Evolutionary conservation across 2,797 vertebrate species (phyloP).

Genomic region (Phaenicophaeus curvirostris): DNA sequence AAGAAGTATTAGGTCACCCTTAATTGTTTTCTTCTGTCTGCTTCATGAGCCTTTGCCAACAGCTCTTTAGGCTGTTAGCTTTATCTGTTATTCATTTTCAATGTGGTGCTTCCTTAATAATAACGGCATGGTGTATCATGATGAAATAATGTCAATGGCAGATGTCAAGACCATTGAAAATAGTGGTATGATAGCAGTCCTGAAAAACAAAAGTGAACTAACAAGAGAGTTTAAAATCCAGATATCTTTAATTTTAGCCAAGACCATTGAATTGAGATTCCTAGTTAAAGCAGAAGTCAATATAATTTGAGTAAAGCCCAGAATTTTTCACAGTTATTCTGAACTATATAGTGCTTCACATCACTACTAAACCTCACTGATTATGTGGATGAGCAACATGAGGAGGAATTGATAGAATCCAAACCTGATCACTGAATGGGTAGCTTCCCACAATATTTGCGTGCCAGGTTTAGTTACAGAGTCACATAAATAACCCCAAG

Average conservation of each 20-base stretch:
- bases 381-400: not conserved
- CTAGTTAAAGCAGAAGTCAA: not conserved
- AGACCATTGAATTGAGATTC: not conserved
- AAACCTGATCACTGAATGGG: not conserved
- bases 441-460: not conserved
- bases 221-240: not conserved
- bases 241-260: not conserved
- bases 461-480: not conserved
- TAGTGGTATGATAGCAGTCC: not conserved
- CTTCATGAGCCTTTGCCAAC: not conserved
- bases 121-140: not conserved
- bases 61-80: not conserved
- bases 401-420: not conserved
- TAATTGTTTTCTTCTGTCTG: not conserved
- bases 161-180: not conserved
- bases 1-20: not conserved
- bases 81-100: not conserved
- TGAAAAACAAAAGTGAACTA: not conserved
- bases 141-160: not conserved
- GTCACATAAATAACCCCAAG: not conserved
- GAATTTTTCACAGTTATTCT: not conserved
- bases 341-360: not conserved
- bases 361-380: not conserved
- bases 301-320: not conserved
- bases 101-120: not conserved